Evolutionary conservation across 2,888 invertebrate species (phyloP), one percentile per base, ranked within the genome.

Genomic region (Tenthredo distinguenda): DNA sequence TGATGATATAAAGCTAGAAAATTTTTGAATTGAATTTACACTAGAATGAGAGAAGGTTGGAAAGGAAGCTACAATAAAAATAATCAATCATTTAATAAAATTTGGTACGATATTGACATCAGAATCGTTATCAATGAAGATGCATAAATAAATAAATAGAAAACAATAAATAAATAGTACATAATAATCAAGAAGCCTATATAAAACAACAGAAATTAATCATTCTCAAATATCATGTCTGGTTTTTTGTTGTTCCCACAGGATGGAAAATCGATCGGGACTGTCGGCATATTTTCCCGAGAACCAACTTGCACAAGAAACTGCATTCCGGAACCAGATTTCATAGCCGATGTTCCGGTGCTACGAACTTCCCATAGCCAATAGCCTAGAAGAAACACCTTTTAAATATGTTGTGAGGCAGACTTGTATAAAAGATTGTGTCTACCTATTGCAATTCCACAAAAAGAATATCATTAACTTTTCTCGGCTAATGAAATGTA

Each of bases 331-430:
- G 91, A 89, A 18, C 89, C 89, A 12, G 86, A 84, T 9, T 79
- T 85, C 43, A 84, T 87, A 18, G 89, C 86, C 26, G 87, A 87
- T 31, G 88, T 84, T 21, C 87, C 91, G 1, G 90, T 90, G 40
- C 88, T 88, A 76, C 91, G 87, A 26, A 89, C 89, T 87, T 91
- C 91, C 91, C 90, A 91, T 12, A 91, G 86, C 91, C 91, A 91
- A 72, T 91, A 91, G 37, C 91, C 91, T 91, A 10, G 1, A 21
- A 77, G 31, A 55, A 34, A 9, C 37, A n/a, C 9, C 2, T 31
- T 50, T 55, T 4, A 21, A 55, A 55, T 47, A 47, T 43, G 15
- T 37, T 26, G 26, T 43, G 15, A 40, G 7, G 47, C 9, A 40
- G 26, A 40, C 40, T 76, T 71, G 71, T 6, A n/a, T 26, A 26